phyloP scores from a whole-genome alignment of 2,888 invertebrate species.

The Atrina japonica region DNA sequence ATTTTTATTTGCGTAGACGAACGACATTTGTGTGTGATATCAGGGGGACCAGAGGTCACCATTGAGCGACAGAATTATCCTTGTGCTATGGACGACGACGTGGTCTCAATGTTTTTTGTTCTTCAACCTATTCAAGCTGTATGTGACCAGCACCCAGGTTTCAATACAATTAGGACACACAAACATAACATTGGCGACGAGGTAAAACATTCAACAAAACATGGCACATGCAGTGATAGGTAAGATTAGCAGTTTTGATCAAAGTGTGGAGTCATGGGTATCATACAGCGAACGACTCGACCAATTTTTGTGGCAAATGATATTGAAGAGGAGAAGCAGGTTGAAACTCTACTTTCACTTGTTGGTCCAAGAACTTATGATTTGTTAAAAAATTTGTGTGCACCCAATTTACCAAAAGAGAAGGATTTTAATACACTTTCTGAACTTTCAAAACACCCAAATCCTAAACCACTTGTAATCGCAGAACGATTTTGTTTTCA shows the following conservation, averaged over 20 bases:
- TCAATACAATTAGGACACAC: too few relatives aligned
- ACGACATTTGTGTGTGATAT: too few relatives aligned
- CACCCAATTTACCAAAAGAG: not conserved
- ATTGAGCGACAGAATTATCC: too few relatives aligned
- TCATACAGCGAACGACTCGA: slow-evolving; percentile 6
- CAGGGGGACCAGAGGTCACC: too few relatives aligned
- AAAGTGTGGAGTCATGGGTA: not conserved
- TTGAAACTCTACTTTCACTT: not conserved
- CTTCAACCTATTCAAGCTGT: too few relatives aligned
- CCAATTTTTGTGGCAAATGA: slow-evolving; percentile 5
- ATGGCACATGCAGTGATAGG: slow-evolving; percentile 5
- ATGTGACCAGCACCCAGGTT: too few relatives aligned
- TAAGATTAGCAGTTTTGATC: slow-evolving; percentile 1
- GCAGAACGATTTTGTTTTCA: slow-evolving; percentile 34
- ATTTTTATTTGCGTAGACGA: too few relatives aligned
- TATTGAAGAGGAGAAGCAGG: not conserved
- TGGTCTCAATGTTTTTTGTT: too few relatives aligned
- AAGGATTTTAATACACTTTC: not conserved
- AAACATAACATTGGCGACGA: slow-evolving; percentile 13
- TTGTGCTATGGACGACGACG: too few relatives aligned
- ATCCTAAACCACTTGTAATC: not conserved
- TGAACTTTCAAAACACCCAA: not conserved
- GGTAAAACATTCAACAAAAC: not conserved
- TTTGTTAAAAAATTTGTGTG: slow-evolving; percentile 4
- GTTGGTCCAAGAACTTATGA: slow-evolving; percentile 1